A percentile compares a stretch with the other conserved stretches of the same genome.
Conservation (phyloP, 2,797 vertebrate species). For the Argya squamiceps region DNA sequence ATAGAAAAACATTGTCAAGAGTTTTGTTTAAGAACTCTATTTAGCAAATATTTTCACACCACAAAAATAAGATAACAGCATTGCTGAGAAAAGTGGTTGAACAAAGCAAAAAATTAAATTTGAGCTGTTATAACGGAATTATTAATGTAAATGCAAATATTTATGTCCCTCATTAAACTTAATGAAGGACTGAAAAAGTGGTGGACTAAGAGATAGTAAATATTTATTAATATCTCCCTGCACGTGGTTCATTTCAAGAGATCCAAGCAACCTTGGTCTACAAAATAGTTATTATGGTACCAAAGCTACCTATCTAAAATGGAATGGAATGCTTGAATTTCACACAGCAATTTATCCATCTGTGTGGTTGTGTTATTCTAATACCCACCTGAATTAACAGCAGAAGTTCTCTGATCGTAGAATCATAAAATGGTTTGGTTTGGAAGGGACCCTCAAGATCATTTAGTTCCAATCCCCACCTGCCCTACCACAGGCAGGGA, state of each 20-base stretch:
- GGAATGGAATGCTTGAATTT: neutral
- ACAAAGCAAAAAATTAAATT: neutral
- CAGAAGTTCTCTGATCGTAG: neutral
- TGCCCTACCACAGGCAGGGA: neutral
- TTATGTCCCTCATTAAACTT: neutral
- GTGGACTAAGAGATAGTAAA: neutral
- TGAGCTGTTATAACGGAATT: neutral
- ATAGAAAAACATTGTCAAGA: neutral
- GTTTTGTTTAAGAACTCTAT: neutral
- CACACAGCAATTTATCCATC: neutral
- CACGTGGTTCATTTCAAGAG: neutral
- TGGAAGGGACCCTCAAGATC: neutral
- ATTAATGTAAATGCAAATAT: neutral
- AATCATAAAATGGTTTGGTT: neutral
- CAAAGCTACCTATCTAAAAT: neutral
- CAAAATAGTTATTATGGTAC: neutral
- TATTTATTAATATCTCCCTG: neutral
- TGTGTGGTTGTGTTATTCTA: neutral
- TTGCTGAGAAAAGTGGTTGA: neutral
- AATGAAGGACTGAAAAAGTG: neutral
- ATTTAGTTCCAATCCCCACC: neutral
- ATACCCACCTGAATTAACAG: neutral
- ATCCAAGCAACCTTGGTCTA: neutral
- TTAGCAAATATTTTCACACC: neutral
- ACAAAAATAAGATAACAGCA: neutral